Conservation (phyloP, 2,888 invertebrate species). For the Drosophila ustulata region DNA sequence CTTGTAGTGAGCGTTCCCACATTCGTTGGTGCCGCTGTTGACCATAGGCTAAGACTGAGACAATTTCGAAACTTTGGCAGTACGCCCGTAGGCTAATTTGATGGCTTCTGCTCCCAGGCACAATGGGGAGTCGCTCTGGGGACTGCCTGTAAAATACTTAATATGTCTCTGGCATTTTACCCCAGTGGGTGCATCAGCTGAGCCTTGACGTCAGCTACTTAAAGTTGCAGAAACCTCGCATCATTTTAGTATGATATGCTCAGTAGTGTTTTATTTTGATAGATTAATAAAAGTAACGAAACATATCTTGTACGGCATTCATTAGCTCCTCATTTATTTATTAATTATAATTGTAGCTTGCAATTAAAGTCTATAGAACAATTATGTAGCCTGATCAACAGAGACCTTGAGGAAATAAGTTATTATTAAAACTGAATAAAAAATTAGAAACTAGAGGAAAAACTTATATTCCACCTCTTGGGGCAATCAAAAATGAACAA, state of each 20-base stretch:
- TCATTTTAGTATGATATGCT: too few relatives aligned
- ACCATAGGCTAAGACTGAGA: constrained; percentile 7
- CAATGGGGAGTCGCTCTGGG: not conserved
- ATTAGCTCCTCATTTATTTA: too few relatives aligned
- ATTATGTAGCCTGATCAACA: too few relatives aligned
- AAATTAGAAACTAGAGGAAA: too few relatives aligned
- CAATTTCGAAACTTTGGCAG: constrained; percentile 10
- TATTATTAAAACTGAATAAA: too few relatives aligned
- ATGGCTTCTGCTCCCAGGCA: constrained; percentile 14
- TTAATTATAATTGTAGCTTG: too few relatives aligned
- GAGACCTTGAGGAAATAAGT: too few relatives aligned
- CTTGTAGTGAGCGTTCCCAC: not conserved
- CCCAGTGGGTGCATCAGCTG: not conserved
- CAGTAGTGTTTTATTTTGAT: too few relatives aligned
- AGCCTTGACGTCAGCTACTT: not conserved
- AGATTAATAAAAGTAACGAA: too few relatives aligned
- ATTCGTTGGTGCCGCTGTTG: constrained; percentile 7
- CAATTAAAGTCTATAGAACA: too few relatives aligned
- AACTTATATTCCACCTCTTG: too few relatives aligned
- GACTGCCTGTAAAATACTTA: constrained; percentile 18
- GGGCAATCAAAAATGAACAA: not conserved
- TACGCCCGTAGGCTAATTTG: constrained; percentile 24
- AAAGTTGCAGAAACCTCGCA: not conserved
- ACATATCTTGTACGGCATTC: too few relatives aligned
- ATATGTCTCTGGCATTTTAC: constrained; percentile 19